These are phyloP conservation scores for Serinus canaria DNA, from an alignment of 2,113 vertebrate genomes.

Conservation along the genomic window DNA sequence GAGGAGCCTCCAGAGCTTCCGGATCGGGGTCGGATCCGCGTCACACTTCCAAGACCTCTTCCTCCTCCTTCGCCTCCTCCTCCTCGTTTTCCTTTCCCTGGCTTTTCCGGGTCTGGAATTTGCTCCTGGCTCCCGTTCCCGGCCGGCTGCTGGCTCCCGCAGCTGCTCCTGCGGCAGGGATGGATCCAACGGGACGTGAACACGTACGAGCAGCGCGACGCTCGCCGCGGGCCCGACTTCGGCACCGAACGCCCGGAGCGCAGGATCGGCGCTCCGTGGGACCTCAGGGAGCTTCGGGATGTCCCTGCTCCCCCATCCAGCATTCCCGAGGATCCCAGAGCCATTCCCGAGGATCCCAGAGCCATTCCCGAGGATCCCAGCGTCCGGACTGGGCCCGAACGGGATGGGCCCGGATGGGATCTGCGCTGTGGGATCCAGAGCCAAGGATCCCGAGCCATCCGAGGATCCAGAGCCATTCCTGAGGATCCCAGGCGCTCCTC, in stretches of 20 bases:
- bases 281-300: not conserved
- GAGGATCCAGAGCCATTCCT: too few species aligned
- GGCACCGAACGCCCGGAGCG: accelerated
- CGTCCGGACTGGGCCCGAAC: too few species aligned
- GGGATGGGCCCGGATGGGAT: too few species aligned
- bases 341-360: not conserved
- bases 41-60: not conserved
- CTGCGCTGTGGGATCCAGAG: too few species aligned
- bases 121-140: accelerated
- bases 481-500: too few species aligned
- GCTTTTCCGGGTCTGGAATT: not conserved
- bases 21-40: accelerated
- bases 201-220: not conserved
- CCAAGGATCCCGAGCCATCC: too few species aligned
- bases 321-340: not conserved
- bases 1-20: not conserved
- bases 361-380: too few species aligned
- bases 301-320: accelerated
- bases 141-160: accelerated
- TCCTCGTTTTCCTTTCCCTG: accelerated
- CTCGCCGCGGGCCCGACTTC: accelerated
- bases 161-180: not conserved
- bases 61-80: not conserved
- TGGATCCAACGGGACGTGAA: conserved; percentile 23
- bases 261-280: not conserved